These are phyloP conservation scores for Stomorhina lunata DNA, from an alignment of 2,888 invertebrate species.

Conservation along the genomic window DNA sequence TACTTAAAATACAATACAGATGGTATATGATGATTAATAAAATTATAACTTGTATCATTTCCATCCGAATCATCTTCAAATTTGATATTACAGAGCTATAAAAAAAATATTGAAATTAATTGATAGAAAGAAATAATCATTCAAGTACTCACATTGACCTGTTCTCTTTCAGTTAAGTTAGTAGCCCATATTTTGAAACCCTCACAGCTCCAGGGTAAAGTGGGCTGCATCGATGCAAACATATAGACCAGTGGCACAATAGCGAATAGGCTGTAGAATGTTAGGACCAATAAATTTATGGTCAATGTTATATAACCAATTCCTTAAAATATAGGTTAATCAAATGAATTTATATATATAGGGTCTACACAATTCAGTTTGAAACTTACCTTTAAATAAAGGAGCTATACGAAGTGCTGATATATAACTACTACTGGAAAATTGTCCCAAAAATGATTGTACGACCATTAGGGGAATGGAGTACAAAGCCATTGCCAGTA, in stretches of 20 bases:
- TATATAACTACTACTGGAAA: conserved; percentile 89
- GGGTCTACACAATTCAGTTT: not conserved
- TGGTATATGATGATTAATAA: conserved; percentile 68
- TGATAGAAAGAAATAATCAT: not conserved
- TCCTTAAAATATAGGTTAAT: conserved; percentile 85
- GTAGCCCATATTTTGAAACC: conserved; percentile 77
- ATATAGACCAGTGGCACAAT: conserved; percentile 91
- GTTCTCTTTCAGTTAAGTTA: conserved; percentile 51
- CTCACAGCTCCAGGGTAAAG: conserved; percentile 90
- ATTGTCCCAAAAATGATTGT: conserved; percentile 93
- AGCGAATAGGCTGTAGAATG: conserved; percentile 91
- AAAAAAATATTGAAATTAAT: not conserved
- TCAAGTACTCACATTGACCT: conserved; percentile 47
- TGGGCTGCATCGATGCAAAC: conserved; percentile 84
- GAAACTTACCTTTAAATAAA: conserved; percentile 88
- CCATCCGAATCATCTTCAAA: conserved; percentile 10
- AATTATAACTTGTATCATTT: conserved; percentile 16
- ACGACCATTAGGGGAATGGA: conserved; percentile 92
- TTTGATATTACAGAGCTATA: conserved; percentile 44
- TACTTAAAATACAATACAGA: conserved; percentile 73
- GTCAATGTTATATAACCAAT: conserved; percentile 91
- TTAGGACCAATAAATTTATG: conserved; percentile 88
- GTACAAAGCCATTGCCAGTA: conserved; percentile 83
- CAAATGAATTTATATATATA: not conserved
- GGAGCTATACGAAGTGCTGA: conserved; percentile 90